These are phyloP conservation scores for Tryphoninae sp. DNA, from an alignment of 2,888 invertebrate genomes.

Conservation along the genomic window DNA sequence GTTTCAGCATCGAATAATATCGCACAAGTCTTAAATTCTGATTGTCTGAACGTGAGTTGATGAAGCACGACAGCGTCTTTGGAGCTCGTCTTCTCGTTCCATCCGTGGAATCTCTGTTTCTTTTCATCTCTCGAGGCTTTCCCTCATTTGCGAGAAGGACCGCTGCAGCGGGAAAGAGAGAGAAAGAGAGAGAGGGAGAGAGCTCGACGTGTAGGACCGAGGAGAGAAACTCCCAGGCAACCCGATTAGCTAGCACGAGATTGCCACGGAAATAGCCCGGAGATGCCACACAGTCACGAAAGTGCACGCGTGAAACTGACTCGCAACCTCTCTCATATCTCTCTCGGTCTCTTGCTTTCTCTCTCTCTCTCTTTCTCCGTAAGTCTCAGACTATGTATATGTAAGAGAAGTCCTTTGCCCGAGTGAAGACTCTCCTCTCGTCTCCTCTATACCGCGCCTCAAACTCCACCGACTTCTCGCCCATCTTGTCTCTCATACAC, in stretches of 20 bases:
- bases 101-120: constrained; percentile 15
- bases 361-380: constrained; percentile 6
- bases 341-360: constrained; percentile 27
- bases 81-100: constrained; percentile 6
- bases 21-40: constrained; percentile 3
- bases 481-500: constrained; percentile 50
- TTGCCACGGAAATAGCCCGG: constrained; percentile 76
- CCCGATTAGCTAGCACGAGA: constrained; percentile 75
- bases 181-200: background rate
- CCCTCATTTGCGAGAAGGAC: constrained; percentile 50
- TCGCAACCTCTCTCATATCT: constrained; percentile 41
- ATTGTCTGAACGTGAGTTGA: constrained; percentile 32
- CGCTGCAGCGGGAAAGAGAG: constrained; percentile 24
- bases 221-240: constrained; percentile 64
- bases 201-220: constrained; percentile 67
- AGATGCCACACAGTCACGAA: constrained; percentile 68
- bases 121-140: constrained; percentile 43
- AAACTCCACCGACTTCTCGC: constrained; percentile 49
- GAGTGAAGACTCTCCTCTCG: constrained; percentile 50
- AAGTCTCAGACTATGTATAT: constrained; percentile 34
- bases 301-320: constrained; percentile 58
- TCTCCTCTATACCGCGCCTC: constrained; percentile 43
- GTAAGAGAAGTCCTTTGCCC: constrained; percentile 44
- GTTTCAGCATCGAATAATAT: background rate
- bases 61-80: constrained; percentile 24